These are phyloP conservation scores for Virgularia gustaviana DNA, from an alignment of 92 coral and sea anemone species.

Conservation along the genomic window DNA sequence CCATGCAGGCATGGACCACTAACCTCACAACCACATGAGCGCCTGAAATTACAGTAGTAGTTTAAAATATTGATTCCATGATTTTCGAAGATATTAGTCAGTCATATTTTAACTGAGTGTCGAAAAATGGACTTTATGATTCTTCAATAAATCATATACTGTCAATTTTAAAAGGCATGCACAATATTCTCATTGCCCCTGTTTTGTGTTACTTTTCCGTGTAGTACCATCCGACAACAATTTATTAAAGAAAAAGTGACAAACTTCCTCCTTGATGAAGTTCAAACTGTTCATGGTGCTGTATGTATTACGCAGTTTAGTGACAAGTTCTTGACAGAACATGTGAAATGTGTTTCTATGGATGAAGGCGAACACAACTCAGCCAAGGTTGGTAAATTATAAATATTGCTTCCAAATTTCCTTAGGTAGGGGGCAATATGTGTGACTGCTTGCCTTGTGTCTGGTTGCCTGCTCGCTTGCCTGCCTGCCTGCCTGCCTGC, in stretches of 20 bases:
- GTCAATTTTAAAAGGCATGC: background rate
- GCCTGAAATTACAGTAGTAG: background rate
- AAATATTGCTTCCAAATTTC: too few species aligned
- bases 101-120: background rate
- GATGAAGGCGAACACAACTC: constrained; percentile 53
- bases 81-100: background rate
- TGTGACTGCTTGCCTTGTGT: too few species aligned
- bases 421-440: too few species aligned
- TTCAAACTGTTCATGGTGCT: constrained; percentile 69
- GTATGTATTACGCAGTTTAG: constrained; percentile 76
- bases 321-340: constrained; percentile 67
- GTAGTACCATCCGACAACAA: constrained; percentile 72
- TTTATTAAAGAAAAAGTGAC: constrained; percentile 65
- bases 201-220: background rate
- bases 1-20: too few species aligned
- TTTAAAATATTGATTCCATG: background rate
- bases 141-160: background rate
- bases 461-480: too few species aligned
- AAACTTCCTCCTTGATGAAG: constrained; percentile 68
- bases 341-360: constrained; percentile 72
- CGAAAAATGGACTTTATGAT: background rate
- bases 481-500: background rate
- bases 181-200: background rate
- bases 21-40: too few species aligned
- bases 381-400: background rate